These are phyloP conservation scores for Drosophila pectinifera DNA, from an alignment of 1,140 invertebrate genomes.

Conservation along the genomic window DNA sequence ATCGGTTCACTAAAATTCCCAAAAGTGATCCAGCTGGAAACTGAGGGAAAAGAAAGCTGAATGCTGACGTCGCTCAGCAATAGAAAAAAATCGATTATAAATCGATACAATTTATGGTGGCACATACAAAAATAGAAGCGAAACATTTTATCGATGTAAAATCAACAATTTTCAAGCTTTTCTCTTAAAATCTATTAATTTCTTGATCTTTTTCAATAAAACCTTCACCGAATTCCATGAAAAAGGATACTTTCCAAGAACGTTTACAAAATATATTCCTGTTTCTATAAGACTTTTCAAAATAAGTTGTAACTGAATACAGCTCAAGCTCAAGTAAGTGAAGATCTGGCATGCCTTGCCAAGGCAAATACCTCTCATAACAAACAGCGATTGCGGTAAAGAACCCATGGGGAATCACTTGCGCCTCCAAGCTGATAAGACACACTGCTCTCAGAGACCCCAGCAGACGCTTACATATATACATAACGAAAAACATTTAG, in stretches of 20 bases:
- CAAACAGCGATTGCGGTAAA: conserved; percentile 38
- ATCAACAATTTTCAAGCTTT: too few relatives aligned
- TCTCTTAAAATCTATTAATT: too few relatives aligned
- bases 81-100: background rate
- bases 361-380: background rate
- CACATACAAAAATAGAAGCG: too few relatives aligned
- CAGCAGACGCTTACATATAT: background rate
- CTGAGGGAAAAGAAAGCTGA: too few relatives aligned
- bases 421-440: conserved; percentile 47
- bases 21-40: too few relatives aligned
- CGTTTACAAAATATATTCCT: too few relatives aligned
- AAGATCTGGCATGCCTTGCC: background rate
- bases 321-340: background rate
- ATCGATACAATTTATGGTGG: background rate
- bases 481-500: conserved; percentile 2
- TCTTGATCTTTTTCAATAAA: too few relatives aligned
- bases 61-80: background rate
- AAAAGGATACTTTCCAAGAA: too few relatives aligned
- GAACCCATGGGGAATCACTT: conserved; percentile 62
- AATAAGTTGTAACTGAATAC: background rate
- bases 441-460: conserved; percentile 25
- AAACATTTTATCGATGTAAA: too few relatives aligned
- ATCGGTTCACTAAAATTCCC: background rate
- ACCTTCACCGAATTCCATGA: too few relatives aligned
- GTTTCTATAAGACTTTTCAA: background rate